Evolutionary conservation across 2,797 vertebrate genomes (phyloP).

Genomic region (Anolis apletophallus): DNA sequence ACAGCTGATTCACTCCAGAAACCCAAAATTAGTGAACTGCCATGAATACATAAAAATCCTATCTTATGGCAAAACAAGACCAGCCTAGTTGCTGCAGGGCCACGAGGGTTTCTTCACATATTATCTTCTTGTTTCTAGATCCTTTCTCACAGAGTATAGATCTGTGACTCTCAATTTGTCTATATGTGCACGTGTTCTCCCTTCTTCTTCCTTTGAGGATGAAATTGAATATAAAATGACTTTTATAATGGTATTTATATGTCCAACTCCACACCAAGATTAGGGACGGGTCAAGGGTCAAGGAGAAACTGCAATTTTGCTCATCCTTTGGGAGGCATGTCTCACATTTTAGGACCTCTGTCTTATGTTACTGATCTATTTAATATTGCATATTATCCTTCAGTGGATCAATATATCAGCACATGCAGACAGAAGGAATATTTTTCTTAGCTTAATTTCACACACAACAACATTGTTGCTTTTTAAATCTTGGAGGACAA

Average conservation of each 20-base stretch:
- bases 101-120: neutral
- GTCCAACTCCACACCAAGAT: neutral
- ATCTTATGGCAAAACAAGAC: neutral
- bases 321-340: neutral
- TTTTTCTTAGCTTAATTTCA: neutral
- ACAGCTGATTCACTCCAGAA: no score
- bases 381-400: neutral
- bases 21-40: neutral
- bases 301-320: neutral
- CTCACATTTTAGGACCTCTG: neutral
- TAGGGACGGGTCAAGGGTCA: neutral
- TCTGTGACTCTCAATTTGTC: no score
- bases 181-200: no score
- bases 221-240: neutral
- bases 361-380: neutral
- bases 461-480: neutral
- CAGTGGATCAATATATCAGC: neutral
- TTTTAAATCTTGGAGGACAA: neutral
- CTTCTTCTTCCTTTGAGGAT: neutral
- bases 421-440: neutral
- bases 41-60: neutral
- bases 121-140: neutral
- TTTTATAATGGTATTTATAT: neutral
- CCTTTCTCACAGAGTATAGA: neutral
- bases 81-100: neutral